Evolutionary conservation across 2,797 vertebrate genomes (phyloP), one percentile per base, ranked within the genome.

Genomic region (Otolemur crassicaudatus): DNA sequence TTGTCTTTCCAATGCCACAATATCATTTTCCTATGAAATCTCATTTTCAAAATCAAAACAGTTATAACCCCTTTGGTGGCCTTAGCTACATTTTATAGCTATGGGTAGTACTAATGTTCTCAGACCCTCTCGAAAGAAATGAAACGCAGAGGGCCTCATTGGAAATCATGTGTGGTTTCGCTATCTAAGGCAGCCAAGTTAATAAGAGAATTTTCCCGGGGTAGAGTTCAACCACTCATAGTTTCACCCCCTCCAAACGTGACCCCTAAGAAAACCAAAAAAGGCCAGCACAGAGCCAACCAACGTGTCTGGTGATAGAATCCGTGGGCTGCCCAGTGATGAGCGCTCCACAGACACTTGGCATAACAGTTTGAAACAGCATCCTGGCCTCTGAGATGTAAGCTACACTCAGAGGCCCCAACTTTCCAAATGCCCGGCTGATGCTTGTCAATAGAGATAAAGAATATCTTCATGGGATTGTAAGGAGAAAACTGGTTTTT

Each of bases 1-100:
- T 89, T 76, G 34, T 75, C 40, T 29, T 43, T n/a, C 46, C 3
- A 17, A 25, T 65, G 43, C 60, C n/a, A 69, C 20, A 23, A 2
- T 40, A 34, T 49, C 22, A 23, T 63, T 90, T 91, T 73, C n/a
- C 58, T 83, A n/a, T 61, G 5, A 0, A 85, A 37, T 92, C n/a
- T 79, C 87, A 60, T 79, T 90, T 89, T 76, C 63, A 63, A 27
- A 95, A 40, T 92, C 67, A 79, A 72, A 80, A 58, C 69, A n/a
- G 27, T n/a, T 25, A 29, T 0, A 53, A 12, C 23, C 60, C 16
- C 58, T 3, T 63, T 8, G n/a, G 31, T 23, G 63, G 13, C 10
- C 53, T 76, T 34, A 61, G 60, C 94, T 87, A 17, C 31, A 12
- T 65, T 93, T 79, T n/a, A 43, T 22, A 34, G 20, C 72, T 43